Conservation (phyloP, 1,140 invertebrate genomes). For the Ceratosolen solmsi region DNA sequence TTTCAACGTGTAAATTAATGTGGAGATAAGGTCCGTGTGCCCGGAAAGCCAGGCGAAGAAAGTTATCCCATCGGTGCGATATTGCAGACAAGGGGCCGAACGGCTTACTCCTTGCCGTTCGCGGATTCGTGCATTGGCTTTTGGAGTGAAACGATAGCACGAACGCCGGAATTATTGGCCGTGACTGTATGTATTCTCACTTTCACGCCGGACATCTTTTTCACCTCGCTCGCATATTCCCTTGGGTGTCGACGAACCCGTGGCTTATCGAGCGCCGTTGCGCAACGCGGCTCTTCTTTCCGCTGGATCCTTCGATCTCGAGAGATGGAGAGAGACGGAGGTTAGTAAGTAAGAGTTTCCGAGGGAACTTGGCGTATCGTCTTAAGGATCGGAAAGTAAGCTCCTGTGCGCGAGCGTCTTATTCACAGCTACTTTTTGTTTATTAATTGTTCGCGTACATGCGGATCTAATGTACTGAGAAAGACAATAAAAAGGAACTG, state of each 20-base stretch:
- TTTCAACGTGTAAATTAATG: background rate
- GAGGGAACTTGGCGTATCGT: background rate
- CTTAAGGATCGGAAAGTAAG: background rate
- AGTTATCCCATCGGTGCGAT: background rate
- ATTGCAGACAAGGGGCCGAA: background rate
- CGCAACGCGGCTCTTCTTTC: conserved; percentile 14
- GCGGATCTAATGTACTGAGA: background rate
- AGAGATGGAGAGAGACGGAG: background rate
- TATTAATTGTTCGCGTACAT: background rate
- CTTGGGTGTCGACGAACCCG: background rate
- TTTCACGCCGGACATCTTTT: conserved; percentile 22
- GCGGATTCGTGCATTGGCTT: background rate
- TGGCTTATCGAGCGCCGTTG: background rate
- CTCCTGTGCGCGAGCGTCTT: background rate
- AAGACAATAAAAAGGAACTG: background rate
- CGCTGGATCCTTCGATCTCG: background rate
- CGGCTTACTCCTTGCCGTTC: background rate
- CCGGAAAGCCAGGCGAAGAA: conserved; percentile 1
- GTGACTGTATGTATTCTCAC: background rate
- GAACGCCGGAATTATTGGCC: conserved; percentile 25
- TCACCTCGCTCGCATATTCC: background rate
- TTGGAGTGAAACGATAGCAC: background rate
- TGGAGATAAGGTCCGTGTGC: background rate
- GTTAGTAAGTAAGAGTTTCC: background rate
- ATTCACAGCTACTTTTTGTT: background rate